phyloP scores from a whole-genome alignment of 2,797 vertebrate genomes.

The Tokudaia muenninki region DNA sequence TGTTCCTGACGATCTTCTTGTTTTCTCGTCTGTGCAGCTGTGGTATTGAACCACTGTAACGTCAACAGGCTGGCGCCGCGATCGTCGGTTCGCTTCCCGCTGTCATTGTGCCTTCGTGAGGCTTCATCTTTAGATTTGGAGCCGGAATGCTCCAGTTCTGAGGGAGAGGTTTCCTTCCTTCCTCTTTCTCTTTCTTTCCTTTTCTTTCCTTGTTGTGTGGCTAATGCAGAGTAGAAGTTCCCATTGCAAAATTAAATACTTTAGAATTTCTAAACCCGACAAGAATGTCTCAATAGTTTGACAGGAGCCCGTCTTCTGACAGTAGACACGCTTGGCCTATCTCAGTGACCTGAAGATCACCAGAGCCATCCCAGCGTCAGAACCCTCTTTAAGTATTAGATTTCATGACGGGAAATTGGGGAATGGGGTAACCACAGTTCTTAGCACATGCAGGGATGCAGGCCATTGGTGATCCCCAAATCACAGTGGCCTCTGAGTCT shows the following conservation, averaged over 20 bases:
- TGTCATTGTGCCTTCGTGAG: accelerated
- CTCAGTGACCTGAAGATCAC: accelerated
- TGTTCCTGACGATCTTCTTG: conserved; percentile 53
- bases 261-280: background rate
- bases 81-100: background rate
- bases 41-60: background rate
- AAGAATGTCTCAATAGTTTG: background rate
- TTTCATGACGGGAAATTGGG: accelerated
- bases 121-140: background rate
- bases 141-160: background rate
- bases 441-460: too few relatives aligned
- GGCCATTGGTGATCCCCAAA: accelerated
- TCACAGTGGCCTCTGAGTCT: too few relatives aligned
- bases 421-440: accelerated
- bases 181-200: background rate
- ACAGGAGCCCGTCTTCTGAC: background rate
- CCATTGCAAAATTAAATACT: background rate
- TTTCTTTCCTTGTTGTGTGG: background rate
- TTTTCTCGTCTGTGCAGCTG: conserved; percentile 66
- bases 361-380: accelerated
- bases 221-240: background rate
- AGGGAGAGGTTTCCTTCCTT: background rate
- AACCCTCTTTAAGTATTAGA: background rate
- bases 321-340: background rate
- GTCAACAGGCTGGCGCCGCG: background rate